phyloP scores from a whole-genome alignment of 2,113 vertebrate species.

The Ictalurus furcatus region DNA sequence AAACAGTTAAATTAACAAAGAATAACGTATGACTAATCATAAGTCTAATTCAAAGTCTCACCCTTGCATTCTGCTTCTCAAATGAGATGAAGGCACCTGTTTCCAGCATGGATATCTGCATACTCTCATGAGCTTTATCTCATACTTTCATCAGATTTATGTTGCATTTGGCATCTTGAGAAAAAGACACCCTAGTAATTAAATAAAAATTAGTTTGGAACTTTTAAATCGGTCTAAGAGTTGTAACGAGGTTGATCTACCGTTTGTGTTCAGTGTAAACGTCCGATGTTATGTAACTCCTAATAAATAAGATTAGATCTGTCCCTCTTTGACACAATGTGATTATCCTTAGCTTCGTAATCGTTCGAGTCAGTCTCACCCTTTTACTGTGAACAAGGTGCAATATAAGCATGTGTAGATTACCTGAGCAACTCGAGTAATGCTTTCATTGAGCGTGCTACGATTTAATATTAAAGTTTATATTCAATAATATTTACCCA shows the following conservation, averaged over 20 bases:
- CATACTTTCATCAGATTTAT: background rate
- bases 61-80: background rate
- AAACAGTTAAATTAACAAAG: background rate
- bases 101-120: background rate
- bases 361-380: background rate
- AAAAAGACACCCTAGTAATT: background rate
- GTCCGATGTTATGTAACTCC: constrained; percentile 68
- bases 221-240: background rate
- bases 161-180: background rate
- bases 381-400: background rate
- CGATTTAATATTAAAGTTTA: background rate
- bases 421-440: background rate
- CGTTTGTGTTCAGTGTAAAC: constrained; percentile 9
- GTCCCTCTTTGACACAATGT: constrained; percentile 56
- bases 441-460: background rate
- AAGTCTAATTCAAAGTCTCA: background rate
- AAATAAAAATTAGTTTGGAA: background rate
- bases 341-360: constrained; percentile 60
- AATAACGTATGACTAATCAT: background rate
- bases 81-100: background rate
- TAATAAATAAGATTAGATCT: constrained; percentile 61
- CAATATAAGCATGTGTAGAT: background rate
- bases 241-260: constrained; percentile 43
- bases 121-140: background rate
- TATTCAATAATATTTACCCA: background rate